Evolutionary conservation across 2,113 vertebrate species (phyloP).

Genomic region (Apeltes quadracus): DNA sequence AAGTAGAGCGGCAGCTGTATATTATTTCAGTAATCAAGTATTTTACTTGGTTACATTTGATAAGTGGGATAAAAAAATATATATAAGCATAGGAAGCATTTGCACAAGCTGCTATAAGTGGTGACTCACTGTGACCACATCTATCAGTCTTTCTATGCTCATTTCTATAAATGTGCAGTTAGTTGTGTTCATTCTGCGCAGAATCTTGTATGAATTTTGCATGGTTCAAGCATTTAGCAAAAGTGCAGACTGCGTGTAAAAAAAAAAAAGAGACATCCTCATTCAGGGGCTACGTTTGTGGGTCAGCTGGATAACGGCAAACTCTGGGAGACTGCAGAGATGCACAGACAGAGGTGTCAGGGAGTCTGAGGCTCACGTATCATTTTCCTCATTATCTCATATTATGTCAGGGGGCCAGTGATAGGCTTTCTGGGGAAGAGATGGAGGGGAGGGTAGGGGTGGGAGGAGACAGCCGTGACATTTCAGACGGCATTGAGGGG

Average conservation of each 20-base stretch:
- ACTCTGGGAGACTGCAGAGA: slow-evolving; percentile 37
- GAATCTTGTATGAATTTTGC: not conserved
- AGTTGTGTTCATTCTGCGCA: not conserved
- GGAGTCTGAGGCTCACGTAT: slow-evolving; percentile 54
- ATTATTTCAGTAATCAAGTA: not conserved
- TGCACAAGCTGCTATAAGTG: not conserved
- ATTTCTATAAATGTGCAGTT: slow-evolving; percentile 8
- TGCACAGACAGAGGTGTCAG: slow-evolving; percentile 56
- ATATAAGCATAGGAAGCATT: too few relatives aligned
- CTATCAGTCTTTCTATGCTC: not conserved
- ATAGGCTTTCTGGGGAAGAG: slow-evolving; percentile 4
- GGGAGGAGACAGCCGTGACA: slow-evolving; percentile 9
- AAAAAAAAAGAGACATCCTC: not conserved
- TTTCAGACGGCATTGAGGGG: slow-evolving; percentile 43
- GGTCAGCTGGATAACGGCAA: slow-evolving; percentile 29
- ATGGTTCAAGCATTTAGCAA: not conserved
- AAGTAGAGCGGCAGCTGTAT: not conserved
- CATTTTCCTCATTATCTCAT: slow-evolving; percentile 63
- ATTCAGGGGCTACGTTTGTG: not conserved
- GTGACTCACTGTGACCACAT: not conserved
- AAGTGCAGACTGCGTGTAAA: slow-evolving; percentile 6
- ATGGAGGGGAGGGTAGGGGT: not conserved
- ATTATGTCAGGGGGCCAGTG: slow-evolving; percentile 60
- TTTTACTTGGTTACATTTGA: not conserved
- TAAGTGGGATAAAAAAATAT: not conserved